Evolutionary conservation across 2,797 vertebrate genomes (phyloP).

Genomic region (Argyrosomus regius): DNA sequence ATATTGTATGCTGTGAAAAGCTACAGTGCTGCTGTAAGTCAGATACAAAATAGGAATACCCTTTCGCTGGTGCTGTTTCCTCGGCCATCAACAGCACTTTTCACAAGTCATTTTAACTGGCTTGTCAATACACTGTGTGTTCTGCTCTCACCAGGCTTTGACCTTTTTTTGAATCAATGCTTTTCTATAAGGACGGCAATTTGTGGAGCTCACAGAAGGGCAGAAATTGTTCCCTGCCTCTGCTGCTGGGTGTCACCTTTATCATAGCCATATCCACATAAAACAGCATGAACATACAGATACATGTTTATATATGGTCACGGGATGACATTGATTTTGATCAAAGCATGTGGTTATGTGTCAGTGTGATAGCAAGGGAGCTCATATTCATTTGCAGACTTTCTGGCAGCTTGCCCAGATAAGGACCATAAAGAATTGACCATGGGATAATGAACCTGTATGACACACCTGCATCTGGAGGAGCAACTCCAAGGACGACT

Average conservation of each 20-base stretch:
- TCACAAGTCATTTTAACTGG: slow-evolving; percentile 58
- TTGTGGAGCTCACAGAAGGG: slow-evolving; percentile 46
- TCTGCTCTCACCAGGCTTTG: slow-evolving; percentile 39
- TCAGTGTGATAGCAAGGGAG: slow-evolving; percentile 16
- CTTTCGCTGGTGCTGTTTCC: slow-evolving; percentile 43
- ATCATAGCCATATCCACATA: slow-evolving; percentile 6
- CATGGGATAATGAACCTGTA: slow-evolving; percentile 50
- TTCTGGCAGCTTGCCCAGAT: slow-evolving; percentile 53
- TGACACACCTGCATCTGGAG: slow-evolving; percentile 66
- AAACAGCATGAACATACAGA: slow-evolving; percentile 6
- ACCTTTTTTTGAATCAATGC: slow-evolving; percentile 70
- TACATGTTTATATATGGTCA: slow-evolving; percentile 28
- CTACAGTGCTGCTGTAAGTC: slow-evolving; percentile 37
- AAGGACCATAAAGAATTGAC: slow-evolving; percentile 59
- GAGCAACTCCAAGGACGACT: slow-evolving; percentile 63
- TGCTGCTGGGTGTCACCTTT: slow-evolving; percentile 44
- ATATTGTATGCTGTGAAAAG: slow-evolving; percentile 33
- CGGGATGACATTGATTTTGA: slow-evolving; percentile 26
- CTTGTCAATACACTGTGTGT: slow-evolving; percentile 58
- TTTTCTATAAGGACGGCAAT: slow-evolving; percentile 52
- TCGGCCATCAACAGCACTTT: slow-evolving; percentile 49
- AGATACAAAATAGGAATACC: slow-evolving; percentile 32
- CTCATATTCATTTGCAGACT: slow-evolving; percentile 46
- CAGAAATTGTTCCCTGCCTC: slow-evolving; percentile 37
- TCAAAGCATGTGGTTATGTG: slow-evolving; percentile 24